Conservation (phyloP, 92 coral and sea anemone genomes). For the Diadumene lineata region DNA sequence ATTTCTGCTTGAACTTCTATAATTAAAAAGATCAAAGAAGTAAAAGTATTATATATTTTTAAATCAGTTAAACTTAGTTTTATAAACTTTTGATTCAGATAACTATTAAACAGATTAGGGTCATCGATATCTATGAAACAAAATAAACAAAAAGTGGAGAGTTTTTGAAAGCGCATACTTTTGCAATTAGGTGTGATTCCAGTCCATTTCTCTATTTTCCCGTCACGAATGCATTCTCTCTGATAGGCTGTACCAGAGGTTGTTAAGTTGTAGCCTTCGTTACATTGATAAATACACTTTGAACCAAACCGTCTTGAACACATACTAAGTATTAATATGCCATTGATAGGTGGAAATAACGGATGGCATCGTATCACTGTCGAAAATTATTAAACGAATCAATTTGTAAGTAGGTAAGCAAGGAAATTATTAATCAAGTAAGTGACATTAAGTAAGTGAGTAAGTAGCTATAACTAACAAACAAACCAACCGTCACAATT, state of each 20-base stretch:
- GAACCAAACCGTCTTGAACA: slow-evolving; percentile 25
- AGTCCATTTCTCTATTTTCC: slow-evolving; percentile 25
- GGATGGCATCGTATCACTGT: slow-evolving; percentile 41
- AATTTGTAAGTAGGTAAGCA: neutral
- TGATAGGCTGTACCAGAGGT: neutral
- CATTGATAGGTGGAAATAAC: slow-evolving; percentile 21
- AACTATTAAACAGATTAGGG: neutral
- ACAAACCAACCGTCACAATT: too few species aligned
- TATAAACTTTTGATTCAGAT: neutral
- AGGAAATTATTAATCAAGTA: neutral
- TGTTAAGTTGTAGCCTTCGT: slow-evolving; percentile 26
- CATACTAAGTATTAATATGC: slow-evolving; percentile 6
- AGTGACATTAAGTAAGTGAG: too few species aligned
- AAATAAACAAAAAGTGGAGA: neutral
- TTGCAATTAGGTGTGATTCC: slow-evolving; percentile 24
- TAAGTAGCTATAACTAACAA: neutral
- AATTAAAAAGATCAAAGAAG: too few species aligned
- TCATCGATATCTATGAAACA: neutral
- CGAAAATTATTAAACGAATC: neutral
- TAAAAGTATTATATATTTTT: too few species aligned
- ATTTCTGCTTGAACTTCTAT: neutral
- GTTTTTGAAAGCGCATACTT: slow-evolving; percentile 5
- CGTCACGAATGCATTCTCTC: slow-evolving; percentile 13
- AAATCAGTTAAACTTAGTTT: too few species aligned
- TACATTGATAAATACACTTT: slow-evolving; percentile 30